Evolutionary conservation across 2,888 invertebrate genomes (phyloP), one percentile per base, ranked within the genome.

Genomic region (Drosophila leonis): DNA sequence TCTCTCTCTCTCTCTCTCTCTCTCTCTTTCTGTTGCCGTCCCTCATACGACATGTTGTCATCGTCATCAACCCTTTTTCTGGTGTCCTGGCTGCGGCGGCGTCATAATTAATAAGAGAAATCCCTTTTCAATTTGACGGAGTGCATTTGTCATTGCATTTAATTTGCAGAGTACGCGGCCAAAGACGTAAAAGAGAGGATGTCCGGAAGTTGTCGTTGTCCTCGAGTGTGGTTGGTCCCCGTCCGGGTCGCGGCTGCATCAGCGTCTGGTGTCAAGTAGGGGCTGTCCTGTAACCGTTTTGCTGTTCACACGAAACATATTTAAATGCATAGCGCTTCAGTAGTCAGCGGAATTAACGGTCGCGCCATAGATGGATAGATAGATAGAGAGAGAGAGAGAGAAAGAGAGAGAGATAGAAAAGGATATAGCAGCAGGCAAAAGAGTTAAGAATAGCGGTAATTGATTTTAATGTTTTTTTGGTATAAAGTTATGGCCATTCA

Each of bases 61-160:
- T 67, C 78, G 67, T 62, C 65, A 72, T 66, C 78, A 88, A 89
- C 85, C 83, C 88, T 83, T 88, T 87, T 71, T 27, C 63, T 69
- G 65, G 56, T 75, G 80, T 73, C 75, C 77, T 79, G 78, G 84
- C 77, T 80, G 78, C 74, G 80, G 83, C 88, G 83, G 83, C 86
- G 83, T 82, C 90, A 91, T 91, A 90, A 90, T 90, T 90, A 90
- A 91, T 90, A 91, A 90, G 87, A 90, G 90, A 91, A 90, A 90
- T 91, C 91, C 90, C 90, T 89, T 90, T 91, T 91, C 90, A 90
- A 90, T 90, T 90, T 90, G 90, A 90, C 90, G 84, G 83, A 90
- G 91, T 88, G 87, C 87, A 88, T 88, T 88, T 88, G 87, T 88
- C 87, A 88, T 88, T 88, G 87, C 87, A 88, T 88, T 88, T 88